A percentile compares a stretch with the other conserved stretches of the same genome.
These are phyloP conservation scores for Cabera pusaria DNA, from an alignment of 2,888 invertebrate species.

Conservation along the genomic window DNA sequence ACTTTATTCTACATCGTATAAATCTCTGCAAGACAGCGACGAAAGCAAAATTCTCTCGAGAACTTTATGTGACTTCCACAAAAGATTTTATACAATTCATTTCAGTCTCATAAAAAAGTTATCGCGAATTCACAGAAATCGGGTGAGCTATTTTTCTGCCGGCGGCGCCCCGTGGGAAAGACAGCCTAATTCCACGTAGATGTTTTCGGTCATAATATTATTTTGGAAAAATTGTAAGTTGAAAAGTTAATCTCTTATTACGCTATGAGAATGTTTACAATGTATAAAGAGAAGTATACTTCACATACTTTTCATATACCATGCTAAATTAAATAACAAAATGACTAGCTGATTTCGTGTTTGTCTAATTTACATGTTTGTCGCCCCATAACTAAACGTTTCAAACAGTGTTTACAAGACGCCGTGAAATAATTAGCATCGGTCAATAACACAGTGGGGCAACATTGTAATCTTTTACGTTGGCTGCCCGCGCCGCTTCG, in stretches of 20 bases:
- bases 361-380: slow-evolving; percentile 45
- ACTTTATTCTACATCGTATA: slow-evolving; percentile 60
- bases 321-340: slow-evolving; percentile 28
- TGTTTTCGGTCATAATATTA: slow-evolving; percentile 47
- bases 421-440: slow-evolving; percentile 66
- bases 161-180: slow-evolving; percentile 67
- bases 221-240: no score
- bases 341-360: slow-evolving; percentile 34
- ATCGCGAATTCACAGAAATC: slow-evolving; percentile 75
- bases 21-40: slow-evolving; percentile 60
- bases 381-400: slow-evolving; percentile 44
- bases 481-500: slow-evolving; percentile 24
- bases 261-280: slow-evolving; percentile 7
- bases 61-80: slow-evolving; percentile 71
- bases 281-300: slow-evolving; percentile 1
- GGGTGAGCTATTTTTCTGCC: slow-evolving; percentile 72
- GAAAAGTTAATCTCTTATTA: slow-evolving; percentile 29
- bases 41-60: slow-evolving; percentile 66
- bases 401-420: slow-evolving; percentile 55
- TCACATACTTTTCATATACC: slow-evolving; percentile 26
- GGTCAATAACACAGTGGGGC: slow-evolving; percentile 63
- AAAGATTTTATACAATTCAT: slow-evolving; percentile 79
- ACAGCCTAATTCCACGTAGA: slow-evolving; percentile 49
- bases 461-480: slow-evolving; percentile 53
- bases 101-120: slow-evolving; percentile 78